Evolutionary conservation across 2,797 vertebrate genomes (phyloP).

Genomic region (Thunnus albacares): DNA sequence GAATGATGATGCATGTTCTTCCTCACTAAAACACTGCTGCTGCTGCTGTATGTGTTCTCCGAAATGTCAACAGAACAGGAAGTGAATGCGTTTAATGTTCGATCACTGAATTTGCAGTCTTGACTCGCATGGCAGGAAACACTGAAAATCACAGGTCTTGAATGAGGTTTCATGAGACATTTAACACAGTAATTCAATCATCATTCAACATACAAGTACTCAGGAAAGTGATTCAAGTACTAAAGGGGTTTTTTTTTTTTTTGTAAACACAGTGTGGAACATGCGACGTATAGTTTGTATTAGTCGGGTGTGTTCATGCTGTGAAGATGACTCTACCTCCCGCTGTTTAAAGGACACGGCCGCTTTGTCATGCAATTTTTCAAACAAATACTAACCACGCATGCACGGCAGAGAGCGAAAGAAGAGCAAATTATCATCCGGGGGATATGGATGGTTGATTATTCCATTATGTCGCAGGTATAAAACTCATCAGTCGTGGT

Average conservation of each 20-base stretch:
- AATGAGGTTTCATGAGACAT: not conserved
- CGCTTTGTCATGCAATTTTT: slow-evolving; percentile 25
- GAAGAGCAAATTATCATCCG: slow-evolving; percentile 40
- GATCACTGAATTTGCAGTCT: too few relatives aligned
- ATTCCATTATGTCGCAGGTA: slow-evolving; percentile 54
- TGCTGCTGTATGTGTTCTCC: too few relatives aligned
- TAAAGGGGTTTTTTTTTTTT: not conserved
- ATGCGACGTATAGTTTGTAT: not conserved
- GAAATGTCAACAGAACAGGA: too few relatives aligned
- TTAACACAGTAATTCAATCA: not conserved
- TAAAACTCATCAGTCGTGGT: slow-evolving; percentile 49
- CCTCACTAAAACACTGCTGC: too few relatives aligned
- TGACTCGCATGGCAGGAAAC: too few relatives aligned
- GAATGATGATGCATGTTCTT: too few relatives aligned
- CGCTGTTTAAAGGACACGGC: not conserved
- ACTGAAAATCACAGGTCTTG: too few relatives aligned
- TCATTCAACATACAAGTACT: too few relatives aligned
- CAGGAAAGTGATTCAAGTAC: not conserved
- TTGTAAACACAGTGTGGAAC: not conserved
- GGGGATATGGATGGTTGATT: slow-evolving; percentile 47
- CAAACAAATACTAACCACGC: slow-evolving; percentile 20
- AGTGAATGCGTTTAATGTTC: too few relatives aligned
- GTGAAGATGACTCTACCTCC: not conserved
- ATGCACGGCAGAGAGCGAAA: slow-evolving; percentile 1
- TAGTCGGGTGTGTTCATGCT: not conserved